Evolutionary conservation across 2,797 vertebrate genomes (phyloP).

Genomic region (Syngnathus acus): DNA sequence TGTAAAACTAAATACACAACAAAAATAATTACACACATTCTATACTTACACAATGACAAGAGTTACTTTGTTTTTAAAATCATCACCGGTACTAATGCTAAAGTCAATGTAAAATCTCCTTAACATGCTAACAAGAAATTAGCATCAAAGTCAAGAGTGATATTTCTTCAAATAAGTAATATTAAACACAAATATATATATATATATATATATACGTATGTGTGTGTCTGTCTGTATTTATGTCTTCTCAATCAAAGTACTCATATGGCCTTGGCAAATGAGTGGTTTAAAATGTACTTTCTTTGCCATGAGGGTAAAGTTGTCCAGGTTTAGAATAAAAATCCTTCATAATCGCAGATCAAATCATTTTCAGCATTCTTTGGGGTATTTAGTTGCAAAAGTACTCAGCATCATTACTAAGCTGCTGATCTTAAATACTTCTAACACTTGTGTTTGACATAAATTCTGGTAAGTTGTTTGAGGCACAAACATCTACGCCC

Average conservation of each 20-base stretch:
- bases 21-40: too few relatives aligned
- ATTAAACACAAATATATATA: too few relatives aligned
- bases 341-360: constrained; percentile 34
- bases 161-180: too few relatives aligned
- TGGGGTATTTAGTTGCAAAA: constrained; percentile 21
- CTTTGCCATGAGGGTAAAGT: constrained; percentile 25
- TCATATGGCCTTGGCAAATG: constrained; percentile 8
- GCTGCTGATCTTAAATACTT: constrained; percentile 5
- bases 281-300: constrained; percentile 30
- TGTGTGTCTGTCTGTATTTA: too few relatives aligned
- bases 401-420: constrained; percentile 6
- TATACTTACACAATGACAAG: too few relatives aligned
- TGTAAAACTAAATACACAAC: too few relatives aligned
- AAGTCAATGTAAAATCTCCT: too few relatives aligned
- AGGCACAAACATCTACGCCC: not conserved
- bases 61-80: too few relatives aligned
- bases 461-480: not conserved
- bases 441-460: constrained; percentile 10
- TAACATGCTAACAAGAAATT: too few relatives aligned
- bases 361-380: constrained; percentile 39
- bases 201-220: too few relatives aligned
- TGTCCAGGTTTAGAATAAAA: constrained; percentile 15
- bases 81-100: too few relatives aligned
- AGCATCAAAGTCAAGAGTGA: too few relatives aligned
- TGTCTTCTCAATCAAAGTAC: not conserved